Evolutionary conservation across 2,888 invertebrate genomes (phyloP).

Genomic region (Epirrhoe alternata): DNA sequence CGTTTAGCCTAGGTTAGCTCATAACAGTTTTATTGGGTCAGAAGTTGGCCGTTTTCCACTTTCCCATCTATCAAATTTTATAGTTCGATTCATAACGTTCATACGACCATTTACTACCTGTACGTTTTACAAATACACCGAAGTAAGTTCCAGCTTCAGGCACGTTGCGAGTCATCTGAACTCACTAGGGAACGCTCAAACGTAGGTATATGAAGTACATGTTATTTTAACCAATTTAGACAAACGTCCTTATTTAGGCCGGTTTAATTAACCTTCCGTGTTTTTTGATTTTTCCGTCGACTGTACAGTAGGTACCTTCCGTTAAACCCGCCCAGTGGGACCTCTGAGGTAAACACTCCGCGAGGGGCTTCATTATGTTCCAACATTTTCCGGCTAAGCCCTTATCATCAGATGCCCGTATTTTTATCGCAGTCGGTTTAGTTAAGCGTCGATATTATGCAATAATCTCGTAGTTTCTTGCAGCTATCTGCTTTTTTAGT

Average conservation of each 20-base stretch:
- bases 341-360: conserved; percentile 36
- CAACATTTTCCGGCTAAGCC: conserved; percentile 37
- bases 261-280: conserved; percentile 34
- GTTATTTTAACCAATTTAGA: conserved; percentile 2
- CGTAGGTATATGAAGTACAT: not conserved
- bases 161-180: conserved; percentile 9
- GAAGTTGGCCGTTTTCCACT: conserved; percentile 25
- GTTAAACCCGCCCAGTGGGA: conserved; percentile 29
- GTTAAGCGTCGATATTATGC: conserved; percentile 33
- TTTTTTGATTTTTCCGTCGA: conserved; percentile 33
- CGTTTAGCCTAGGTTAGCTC: conserved; percentile 9
- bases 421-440: conserved; percentile 31
- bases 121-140: conserved; percentile 27
- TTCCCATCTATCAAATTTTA: conserved; percentile 32
- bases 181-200: conserved; percentile 3
- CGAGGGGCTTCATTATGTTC: conserved; percentile 36
- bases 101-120: conserved; percentile 27
- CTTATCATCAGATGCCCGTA: conserved; percentile 35
- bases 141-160: conserved; percentile 12
- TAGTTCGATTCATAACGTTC: conserved; percentile 32
- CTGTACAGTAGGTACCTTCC: conserved; percentile 20
- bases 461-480: conserved; percentile 15
- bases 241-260: conserved; percentile 22
- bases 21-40: conserved; percentile 26
- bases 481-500: conserved; percentile 7